Evolutionary conservation across 1,140 invertebrate species (phyloP), one percentile per base, ranked within the genome.

Genomic region (Lerema accius): DNA sequence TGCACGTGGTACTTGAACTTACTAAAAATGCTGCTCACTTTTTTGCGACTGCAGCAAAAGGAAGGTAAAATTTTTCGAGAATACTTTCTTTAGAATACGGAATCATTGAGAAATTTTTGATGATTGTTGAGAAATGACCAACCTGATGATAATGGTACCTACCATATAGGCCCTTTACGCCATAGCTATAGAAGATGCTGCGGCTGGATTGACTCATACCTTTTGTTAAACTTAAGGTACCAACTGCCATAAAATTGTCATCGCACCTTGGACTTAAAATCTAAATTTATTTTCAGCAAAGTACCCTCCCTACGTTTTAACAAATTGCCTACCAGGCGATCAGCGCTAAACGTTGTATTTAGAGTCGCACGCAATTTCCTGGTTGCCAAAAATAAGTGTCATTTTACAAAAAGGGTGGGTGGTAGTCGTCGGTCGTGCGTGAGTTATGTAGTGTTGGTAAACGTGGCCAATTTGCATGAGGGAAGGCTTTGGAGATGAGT

Each of bases 361-460:
- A 79, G 65, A 64, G 67, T 68, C 60, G 67, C 76, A 67, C 64
- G 80, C 71, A 82, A 86, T 86, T 84, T 87, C 82, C 81, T 82
- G 73, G 69, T 67, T 78, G 69, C 80, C 80, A 74, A 83, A 86
- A 84, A 80, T 80, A 79, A 80, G 77, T 83, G 80, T 80, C 82
- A 81, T 71, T 84, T 81, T 64, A 67, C 73, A 76, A 77, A 84
- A 84, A 80, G 82, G 80, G 81, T 82, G 62, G 55, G 63, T 46
- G 48, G 39, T 32, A 46, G 45, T 65, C 19, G 48, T 9, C 66
- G 56, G 32, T 45, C 67, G 71, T 75, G 78, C 70, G 67, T 82
- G 75, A 82, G 74, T 80, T 78, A 80, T 71, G 73, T 76, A 71
- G 67, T 68, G 60, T 55, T 70, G 68, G 63, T 80, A 79, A 77